These are phyloP conservation scores for Drosophila carrolli DNA, from an alignment of 1,140 invertebrate genomes.

Conservation along the genomic window DNA sequence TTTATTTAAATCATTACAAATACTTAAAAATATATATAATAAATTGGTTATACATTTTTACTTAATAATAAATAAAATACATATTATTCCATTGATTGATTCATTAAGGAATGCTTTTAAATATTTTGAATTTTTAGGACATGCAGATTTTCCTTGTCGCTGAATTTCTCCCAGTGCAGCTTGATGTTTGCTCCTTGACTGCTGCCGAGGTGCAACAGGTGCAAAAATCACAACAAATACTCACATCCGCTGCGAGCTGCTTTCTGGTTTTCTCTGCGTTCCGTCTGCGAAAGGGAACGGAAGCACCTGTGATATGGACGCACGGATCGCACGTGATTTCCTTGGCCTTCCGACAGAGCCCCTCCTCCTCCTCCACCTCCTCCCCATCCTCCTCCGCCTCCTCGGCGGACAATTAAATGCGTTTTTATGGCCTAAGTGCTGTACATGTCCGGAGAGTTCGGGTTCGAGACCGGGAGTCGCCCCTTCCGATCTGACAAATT, in stretches of 20 bases:
- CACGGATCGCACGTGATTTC: constrained; percentile 55
- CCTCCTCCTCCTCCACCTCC: neutral
- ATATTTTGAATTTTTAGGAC: too few species aligned
- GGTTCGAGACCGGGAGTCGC: constrained; percentile 31
- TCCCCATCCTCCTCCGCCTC: neutral
- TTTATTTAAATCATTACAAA: too few species aligned
- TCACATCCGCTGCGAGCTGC: constrained; percentile 57
- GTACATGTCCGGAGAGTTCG: constrained; percentile 51
- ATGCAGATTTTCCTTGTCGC: too few species aligned
- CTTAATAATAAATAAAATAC: too few species aligned
- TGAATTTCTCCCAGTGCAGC: neutral
- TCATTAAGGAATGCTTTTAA: too few species aligned
- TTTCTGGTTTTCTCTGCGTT: constrained; percentile 16
- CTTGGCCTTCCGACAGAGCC: constrained; percentile 34
- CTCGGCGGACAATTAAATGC: constrained; percentile 51
- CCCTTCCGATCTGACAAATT: constrained; percentile 68
- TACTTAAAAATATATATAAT: too few species aligned
- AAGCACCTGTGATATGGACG: constrained; percentile 67
- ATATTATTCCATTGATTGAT: too few species aligned
- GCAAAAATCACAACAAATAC: constrained; percentile 78
- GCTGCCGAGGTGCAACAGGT: constrained; percentile 70
- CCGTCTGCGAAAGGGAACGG: constrained; percentile 39
- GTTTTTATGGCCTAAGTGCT: constrained; percentile 56
- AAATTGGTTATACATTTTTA: too few species aligned
- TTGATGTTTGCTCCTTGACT: constrained; percentile 37